These are phyloP conservation scores for Lepisosteus oculatus DNA, from an alignment of 2,113 vertebrate species.

Conservation along the genomic window DNA sequence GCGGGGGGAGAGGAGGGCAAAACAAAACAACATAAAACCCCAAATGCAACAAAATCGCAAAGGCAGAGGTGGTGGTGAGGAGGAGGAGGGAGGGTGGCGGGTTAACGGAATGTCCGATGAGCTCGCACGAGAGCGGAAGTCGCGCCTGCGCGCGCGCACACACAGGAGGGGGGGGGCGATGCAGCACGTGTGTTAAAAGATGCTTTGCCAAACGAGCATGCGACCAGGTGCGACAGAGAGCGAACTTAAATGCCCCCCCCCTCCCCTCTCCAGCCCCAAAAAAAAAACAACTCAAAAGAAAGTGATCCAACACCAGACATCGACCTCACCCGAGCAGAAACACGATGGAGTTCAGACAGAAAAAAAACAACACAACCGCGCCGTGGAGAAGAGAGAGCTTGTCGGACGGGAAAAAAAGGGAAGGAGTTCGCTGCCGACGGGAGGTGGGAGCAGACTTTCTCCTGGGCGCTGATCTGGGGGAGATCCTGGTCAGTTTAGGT, in stretches of 20 bases:
- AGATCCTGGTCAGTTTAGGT: too few relatives aligned
- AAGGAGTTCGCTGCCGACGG: not conserved
- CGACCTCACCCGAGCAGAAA: not conserved
- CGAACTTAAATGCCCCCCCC: too few relatives aligned
- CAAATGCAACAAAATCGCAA: constrained; percentile 20
- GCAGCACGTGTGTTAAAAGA: too few relatives aligned
- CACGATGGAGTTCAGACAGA: not conserved
- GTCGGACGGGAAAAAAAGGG: not conserved
- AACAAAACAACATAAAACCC: constrained; percentile 23
- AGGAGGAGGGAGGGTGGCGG: not conserved
- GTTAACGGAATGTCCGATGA: not conserved
- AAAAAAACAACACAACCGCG: too few relatives aligned
- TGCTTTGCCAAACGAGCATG: too few relatives aligned
- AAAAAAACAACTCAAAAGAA: too few relatives aligned
- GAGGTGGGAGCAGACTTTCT: not conserved
- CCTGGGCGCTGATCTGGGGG: too few relatives aligned
- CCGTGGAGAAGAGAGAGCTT: too few relatives aligned
- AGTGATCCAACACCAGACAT: too few relatives aligned
- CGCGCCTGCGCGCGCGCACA: too few relatives aligned
- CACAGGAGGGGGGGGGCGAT: not conserved
- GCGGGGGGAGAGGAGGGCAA: not conserved
- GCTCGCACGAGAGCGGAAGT: not conserved
- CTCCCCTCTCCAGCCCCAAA: too few relatives aligned
- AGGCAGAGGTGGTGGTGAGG: not conserved
- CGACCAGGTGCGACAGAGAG: too few relatives aligned